A percentile compares a stretch with the other conserved stretches of the same genome.
These are phyloP conservation scores for Pseudachorutes palmiensis DNA, from an alignment of 1,140 invertebrate genomes.

Conservation along the genomic window DNA sequence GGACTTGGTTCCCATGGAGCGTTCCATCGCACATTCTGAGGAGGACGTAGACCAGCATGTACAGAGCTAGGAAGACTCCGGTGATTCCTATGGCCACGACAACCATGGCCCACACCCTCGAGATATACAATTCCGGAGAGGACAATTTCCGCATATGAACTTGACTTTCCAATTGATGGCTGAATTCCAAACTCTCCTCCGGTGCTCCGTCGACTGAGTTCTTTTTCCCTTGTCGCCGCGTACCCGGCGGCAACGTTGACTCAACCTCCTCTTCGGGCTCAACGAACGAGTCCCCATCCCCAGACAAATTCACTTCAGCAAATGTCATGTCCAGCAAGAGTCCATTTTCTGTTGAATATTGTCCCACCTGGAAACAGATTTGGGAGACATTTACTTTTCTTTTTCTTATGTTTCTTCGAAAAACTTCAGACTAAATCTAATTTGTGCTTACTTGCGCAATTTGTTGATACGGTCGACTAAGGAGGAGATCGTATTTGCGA, in stretches of 20 bases:
- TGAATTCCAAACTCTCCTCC: neutral
- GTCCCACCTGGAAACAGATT: conserved; percentile 38
- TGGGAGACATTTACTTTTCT: too few species aligned
- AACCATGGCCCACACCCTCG: conserved; percentile 41
- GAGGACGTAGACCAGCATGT: conserved; percentile 45
- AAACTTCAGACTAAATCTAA: too few species aligned
- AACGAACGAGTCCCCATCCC: neutral
- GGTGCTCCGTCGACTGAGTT: neutral
- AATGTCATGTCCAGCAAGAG: conserved; percentile 37
- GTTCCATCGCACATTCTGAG: conserved; percentile 47
- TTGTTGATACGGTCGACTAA: conserved; percentile 28
- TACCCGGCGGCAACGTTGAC: too few species aligned
- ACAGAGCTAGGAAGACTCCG: conserved; percentile 42
- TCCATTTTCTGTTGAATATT: conserved; percentile 40
- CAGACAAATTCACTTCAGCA: neutral
- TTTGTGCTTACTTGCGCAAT: conserved; percentile 33
- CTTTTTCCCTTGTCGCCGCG: neutral
- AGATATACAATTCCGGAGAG: conserved; percentile 40
- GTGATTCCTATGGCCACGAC: conserved; percentile 40
- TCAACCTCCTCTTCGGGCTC: too few species aligned
- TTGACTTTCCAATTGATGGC: neutral
- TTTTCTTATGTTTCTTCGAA: too few species aligned
- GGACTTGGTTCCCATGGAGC: conserved; percentile 45
- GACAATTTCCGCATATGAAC: conserved; percentile 32
- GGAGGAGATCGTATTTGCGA: conserved; percentile 37